Base-by-base conservation (phyloP, 1,140 invertebrate genomes). In the Leptopilina boulardi region DNA sequence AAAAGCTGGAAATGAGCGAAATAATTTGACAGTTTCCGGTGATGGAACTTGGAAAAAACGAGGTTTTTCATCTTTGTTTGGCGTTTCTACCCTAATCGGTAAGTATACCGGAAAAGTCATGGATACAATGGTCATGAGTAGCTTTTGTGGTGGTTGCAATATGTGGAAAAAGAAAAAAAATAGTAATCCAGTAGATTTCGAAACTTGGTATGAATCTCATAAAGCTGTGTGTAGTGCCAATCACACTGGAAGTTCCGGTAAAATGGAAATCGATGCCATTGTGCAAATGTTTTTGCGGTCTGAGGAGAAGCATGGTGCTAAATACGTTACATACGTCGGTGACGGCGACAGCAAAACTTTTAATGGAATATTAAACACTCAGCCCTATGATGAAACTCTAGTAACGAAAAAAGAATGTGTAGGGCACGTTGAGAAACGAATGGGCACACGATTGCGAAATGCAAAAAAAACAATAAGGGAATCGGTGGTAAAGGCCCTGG, bases 31-130 rank as follows among this genome's bases (percentile, higher is more conserved):
- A 30, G 81, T 82, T 47, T 78, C 76, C 3, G 78, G 83, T 18
- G 79, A 82, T 72, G 81, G 76, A n/a, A 80, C 81, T 70, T 84
- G 82, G 79, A 76, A 72, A 51, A 83, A 84, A 74, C 42, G 83
- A 74, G 83, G 83, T 9, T 83, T 79, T 75, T 76, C 77, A 38
- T 84, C 81, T 70, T 75, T 80, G 23, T 73, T 80, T 41, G 83
- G 80, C n/a, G 72, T 80, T n/a, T 42, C 77, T 70, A 77, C 80
- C 13, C 42, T 83, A 34, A 82, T 82, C 72, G 75, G 71, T n/a
- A 78, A 78, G 38, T 83, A 73, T 71, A 80, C 74, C 21, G 74
- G 77, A 15, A 83, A 81, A 79, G 71, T 83, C 18, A 21, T 83
- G 3, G 78, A 85, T 77, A 15, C 74, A 4, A n/a, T 21, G 38